Base-by-base conservation (phyloP, 2,113 vertebrate species). In the Galeopterus variegatus region DNA sequence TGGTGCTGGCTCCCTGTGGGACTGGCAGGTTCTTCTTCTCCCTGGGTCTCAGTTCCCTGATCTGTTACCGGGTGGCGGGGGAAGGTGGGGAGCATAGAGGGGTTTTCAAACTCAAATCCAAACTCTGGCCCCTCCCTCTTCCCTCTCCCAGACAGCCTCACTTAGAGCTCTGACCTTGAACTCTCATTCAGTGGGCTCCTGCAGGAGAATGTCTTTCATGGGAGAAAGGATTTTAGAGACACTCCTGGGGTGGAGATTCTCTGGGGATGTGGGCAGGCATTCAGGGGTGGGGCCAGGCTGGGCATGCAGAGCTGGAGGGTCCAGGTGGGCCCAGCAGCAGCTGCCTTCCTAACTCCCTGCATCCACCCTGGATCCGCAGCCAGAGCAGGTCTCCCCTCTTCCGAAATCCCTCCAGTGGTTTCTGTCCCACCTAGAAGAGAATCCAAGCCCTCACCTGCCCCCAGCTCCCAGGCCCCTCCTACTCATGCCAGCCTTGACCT, bases 41-140 rank as follows among this genome's bases (percentile, higher is more conserved):
- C 6, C 69, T 1, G 62, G 31, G 91, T 50, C 76, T 81, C 73
- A 6, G 54, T 45, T 60, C 89, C 84, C 93, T 92, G 77, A 70
- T 21, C 41, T 17, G 5, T 21, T 36, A 13, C 5, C 19, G 28
- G 33, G 62, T 58, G 7, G 10, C 48, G 33, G 4, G 48, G 12
- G n/a, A 3, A 1, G 26, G 17, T 21, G 15, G 11, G n/a, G 6
- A 5, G 21, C 0, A 5, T 2, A 4, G 3, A n/a, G 52, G 72
- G 33, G 48, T 45, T 48, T 91, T 33, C 54, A 60, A 26, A 81
- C 15, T 54, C 41, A 36, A 28, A 84, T 31, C 64, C 64, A 33
- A 56, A 58, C 21, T 33, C 26, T 8, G 6, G 28, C 24, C 18
- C 15, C 64, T 18, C 17, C 31, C 14, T 3, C 26, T 41, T 3